Evolutionary conservation across 1,140 invertebrate species (phyloP), one percentile per base, ranked within the genome.

Genomic region (Heliconius nattereri): DNA sequence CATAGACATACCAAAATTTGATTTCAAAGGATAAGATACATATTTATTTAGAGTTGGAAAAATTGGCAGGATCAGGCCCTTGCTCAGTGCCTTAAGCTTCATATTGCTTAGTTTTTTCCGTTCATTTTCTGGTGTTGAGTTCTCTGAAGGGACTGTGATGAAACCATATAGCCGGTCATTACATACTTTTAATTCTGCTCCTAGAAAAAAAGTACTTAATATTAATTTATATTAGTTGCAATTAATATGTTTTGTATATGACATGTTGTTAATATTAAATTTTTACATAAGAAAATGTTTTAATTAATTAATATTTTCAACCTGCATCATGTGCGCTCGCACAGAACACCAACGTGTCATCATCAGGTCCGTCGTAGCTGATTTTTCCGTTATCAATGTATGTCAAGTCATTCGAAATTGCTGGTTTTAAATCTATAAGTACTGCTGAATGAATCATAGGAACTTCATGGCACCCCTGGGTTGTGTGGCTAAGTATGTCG

Each of bases 331-430:
- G 97, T 16, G 99, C 98, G 79, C 97, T 97, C 11, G 97, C 87
- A 8, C 98, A 98, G 95, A 99, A 99, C 16, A 97, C 96, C 85
- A 99, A 99, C 57, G 99, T 98, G 92, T 99, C 99, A 95, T 99
- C 98, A 9, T 96, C 92, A 0, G 98, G 98, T 54, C 98, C 97
- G 74, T 96, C 94, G 79, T 97, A 97, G 49, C 95, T 92, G 1
- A 86, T 75, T 2, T 98, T 85, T 75, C 96, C 96, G 29, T 95
- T 90, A 1, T 96, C 95, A 75, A 96, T 92, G 90, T 99, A 99
- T 2, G 98, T 97, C 5, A 99, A 94, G 57, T 91, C 88, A 73
- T 97, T 96, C 2, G 97, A 96, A 2, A 91, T 89, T 8, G 86
- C 84, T 75, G 93, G 94, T 72, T 96, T 95, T 76, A 99, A 90